Evolutionary conservation across 2,797 vertebrate species (phyloP).

Genomic region (Acrossocheilus wenchowensis): DNA sequence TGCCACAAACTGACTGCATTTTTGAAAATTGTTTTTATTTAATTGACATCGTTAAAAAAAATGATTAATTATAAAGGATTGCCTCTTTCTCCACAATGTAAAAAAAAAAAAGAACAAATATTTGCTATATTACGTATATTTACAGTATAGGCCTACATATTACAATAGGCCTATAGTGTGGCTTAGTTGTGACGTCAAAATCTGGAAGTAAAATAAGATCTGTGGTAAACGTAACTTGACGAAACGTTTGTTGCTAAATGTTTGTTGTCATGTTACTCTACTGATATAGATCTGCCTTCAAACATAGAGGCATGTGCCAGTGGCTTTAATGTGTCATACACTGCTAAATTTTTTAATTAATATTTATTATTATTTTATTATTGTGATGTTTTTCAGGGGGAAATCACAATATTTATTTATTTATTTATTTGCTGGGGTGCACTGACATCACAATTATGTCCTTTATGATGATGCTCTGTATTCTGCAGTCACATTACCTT

Average conservation of each 20-base stretch:
- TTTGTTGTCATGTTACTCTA: not conserved
- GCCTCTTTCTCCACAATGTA: not conserved
- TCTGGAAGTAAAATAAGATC: not conserved
- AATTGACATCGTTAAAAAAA: not conserved
- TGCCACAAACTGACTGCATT: not conserved
- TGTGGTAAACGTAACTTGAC: no score
- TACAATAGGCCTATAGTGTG: not conserved
- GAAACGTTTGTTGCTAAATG: no score
- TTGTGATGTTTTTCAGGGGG: not conserved
- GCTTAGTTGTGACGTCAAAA: not conserved
- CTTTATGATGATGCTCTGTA: no score
- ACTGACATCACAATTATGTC: not conserved
- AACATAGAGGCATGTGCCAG: not conserved
- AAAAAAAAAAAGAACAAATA: not conserved
- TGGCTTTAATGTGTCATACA: not conserved
- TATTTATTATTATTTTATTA: not conserved
- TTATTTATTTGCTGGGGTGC: not conserved
- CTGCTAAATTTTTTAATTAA: not conserved
- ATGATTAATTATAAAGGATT: no score
- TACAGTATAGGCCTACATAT: no score
- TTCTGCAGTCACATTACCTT: no score
- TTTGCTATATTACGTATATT: not conserved
- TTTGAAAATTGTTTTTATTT: no score
- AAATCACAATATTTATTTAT: not conserved
- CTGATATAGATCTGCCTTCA: not conserved